Conservation (phyloP, 2,888 invertebrate species). For the Eulithis testata region DNA sequence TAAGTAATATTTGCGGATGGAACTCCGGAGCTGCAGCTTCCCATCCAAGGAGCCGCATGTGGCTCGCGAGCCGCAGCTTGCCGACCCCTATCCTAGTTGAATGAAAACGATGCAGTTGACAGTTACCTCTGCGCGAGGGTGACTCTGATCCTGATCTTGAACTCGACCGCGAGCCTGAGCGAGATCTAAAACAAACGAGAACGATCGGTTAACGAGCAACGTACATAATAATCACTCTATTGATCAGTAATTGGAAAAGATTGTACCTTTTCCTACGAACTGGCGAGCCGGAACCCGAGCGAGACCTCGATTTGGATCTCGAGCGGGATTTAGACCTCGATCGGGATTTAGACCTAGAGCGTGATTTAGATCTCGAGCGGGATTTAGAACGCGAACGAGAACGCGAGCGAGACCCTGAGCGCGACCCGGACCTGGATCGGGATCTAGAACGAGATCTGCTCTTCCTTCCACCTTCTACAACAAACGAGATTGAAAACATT, state of each 20-base stretch:
- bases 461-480: constrained; percentile 17
- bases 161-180: constrained; percentile 27
- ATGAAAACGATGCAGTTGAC: too few species aligned
- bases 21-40: too few species aligned
- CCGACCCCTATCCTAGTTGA: too few species aligned
- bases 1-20: too few species aligned
- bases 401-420: constrained; percentile 38
- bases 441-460: constrained; percentile 44
- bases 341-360: constrained; percentile 53
- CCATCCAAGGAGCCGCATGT: too few species aligned
- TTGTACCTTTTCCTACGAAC: constrained; percentile 20
- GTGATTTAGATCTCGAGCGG: constrained; percentile 48
- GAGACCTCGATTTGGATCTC: constrained; percentile 22
- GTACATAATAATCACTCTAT: too few species aligned
- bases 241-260: too few species aligned
- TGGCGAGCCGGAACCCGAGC: constrained; percentile 45
- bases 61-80: too few species aligned
- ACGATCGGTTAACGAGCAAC: too few species aligned
- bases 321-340: constrained; percentile 44
- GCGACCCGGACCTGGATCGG: constrained; percentile 52
- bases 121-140: constrained; percentile 57
- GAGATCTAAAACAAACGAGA: constrained; percentile 14
- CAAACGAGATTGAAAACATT: not conserved
- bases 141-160: constrained; percentile 42
- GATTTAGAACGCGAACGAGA: constrained; percentile 44